phyloP scores from a whole-genome alignment of 2,888 invertebrate species.

The Drosophila nr. perissopoda region DNA sequence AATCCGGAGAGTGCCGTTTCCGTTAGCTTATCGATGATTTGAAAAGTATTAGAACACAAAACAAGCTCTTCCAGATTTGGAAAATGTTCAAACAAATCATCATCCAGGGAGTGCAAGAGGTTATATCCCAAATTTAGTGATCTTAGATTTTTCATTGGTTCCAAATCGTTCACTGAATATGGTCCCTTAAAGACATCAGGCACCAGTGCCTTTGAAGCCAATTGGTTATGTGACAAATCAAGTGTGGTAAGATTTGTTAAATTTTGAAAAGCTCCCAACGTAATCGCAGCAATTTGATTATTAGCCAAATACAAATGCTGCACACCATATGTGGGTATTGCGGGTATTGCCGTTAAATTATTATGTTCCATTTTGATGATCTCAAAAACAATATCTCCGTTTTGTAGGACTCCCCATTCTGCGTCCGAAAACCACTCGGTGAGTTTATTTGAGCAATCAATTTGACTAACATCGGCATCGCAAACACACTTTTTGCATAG shows the following conservation, averaged over 20 bases:
- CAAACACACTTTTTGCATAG: conserved; percentile 87
- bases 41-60: conserved; percentile 91
- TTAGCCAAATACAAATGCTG: conserved; percentile 87
- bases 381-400: conserved; percentile 76
- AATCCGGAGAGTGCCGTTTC: conserved; percentile 89
- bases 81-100: conserved; percentile 91
- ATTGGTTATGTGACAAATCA: conserved; percentile 89
- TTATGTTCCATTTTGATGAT: conserved; percentile 81
- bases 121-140: conserved; percentile 88
- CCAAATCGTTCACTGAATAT: conserved; percentile 68
- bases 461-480: conserved; percentile 82
- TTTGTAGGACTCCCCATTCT: conserved; percentile 86
- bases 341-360: conserved; percentile 71
- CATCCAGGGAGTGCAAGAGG: conserved; percentile 88
- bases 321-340: conserved; percentile 86
- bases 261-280: conserved; percentile 87
- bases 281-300: conserved; percentile 88
- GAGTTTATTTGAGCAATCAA: conserved; percentile 86
- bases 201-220: conserved; percentile 87
- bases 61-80: conserved; percentile 88
- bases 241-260: conserved; percentile 88
- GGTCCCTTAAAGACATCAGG: conserved; percentile 89
- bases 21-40: conserved; percentile 88
- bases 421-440: conserved; percentile 85
- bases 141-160: conserved; percentile 73